These are phyloP conservation scores for Thalassophryne amazonica DNA, from an alignment of 2,797 vertebrate genomes.

Conservation along the genomic window DNA sequence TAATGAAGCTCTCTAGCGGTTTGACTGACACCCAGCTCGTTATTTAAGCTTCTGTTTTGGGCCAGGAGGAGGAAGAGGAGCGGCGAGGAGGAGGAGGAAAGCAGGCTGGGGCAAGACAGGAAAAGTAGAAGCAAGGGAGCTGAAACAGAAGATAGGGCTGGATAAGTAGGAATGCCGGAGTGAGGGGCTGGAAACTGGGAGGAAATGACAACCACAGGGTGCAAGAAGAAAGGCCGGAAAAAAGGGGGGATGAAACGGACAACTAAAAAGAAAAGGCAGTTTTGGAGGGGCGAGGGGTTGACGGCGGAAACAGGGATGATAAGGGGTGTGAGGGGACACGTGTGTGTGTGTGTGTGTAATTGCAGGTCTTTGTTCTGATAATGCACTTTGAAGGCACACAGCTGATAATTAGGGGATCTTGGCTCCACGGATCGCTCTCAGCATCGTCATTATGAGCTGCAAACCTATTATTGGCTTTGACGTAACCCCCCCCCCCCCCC, in stretches of 20 bases:
- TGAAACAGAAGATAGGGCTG: background rate
- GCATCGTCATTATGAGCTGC: constrained; percentile 64
- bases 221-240: constrained; percentile 10
- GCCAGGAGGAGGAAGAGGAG: constrained; percentile 38
- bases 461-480: constrained; percentile 63
- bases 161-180: background rate
- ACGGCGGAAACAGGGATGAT: constrained; percentile 42
- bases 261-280: constrained; percentile 17
- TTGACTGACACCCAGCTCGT: constrained; percentile 71
- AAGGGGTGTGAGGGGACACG: constrained; percentile 29
- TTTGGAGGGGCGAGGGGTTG: constrained; percentile 26
- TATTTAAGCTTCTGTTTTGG: constrained; percentile 60
- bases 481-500: constrained; percentile 62
- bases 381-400: constrained; percentile 78
- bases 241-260: constrained; percentile 9
- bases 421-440: constrained; percentile 65
- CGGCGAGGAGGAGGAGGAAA: background rate
- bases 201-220: too few species aligned
- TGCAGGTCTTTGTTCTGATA: constrained; percentile 78
- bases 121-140: constrained; percentile 30
- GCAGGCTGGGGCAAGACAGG: background rate
- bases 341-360: constrained; percentile 46
- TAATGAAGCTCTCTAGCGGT: constrained; percentile 71
- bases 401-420: constrained; percentile 78
- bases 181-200: constrained; percentile 18